Evolutionary conservation across 2,113 vertebrate genomes (phyloP), one percentile per base, ranked within the genome.

Genomic region (Stigmatopora nigra): DNA sequence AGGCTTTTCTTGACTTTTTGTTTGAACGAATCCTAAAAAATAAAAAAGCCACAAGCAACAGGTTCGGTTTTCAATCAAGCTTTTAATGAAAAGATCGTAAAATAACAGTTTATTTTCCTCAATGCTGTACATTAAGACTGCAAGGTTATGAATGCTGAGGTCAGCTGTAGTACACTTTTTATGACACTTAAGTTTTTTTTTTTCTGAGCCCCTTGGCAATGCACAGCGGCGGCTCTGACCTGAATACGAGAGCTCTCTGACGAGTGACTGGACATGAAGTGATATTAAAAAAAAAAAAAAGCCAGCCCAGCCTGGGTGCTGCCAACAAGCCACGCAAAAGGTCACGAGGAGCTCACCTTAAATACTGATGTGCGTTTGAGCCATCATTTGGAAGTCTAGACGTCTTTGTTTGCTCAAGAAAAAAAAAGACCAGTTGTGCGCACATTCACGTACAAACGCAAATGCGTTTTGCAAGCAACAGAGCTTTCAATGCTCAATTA

Each of bases 11-110:
- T 15, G 46, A 48, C 15, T 48, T 48, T 47, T 16, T 48, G 14
- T 48, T 5, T 16, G 15, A 14, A 5, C 14, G 46, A 13, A 3
- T 48, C 5, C 51, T 1, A 49, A 13, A 48, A 61, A 44, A 13
- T 45, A 61, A 44, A 63, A 51, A 4, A 12, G 62, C 61, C 38
- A 66, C 64, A 47, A 67, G 22, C 35, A 71, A 76, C 68, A 61
- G 35, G 51, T 4, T 49, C 79, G 78, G 83, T 93, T 95, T 95
- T 94, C 91, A 92, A 94, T 94, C 93, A 96, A 96, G 92, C 93
- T 95, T 98, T 98, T 98, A 98, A 97, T 98, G 94, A 96, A 98
- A 97, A 97, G 95, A 93, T 96, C 94, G 94, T 95, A 97, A 97
- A 97, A 96, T 96, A 97, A 95, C 93, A 94, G 93, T 95, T 95